phyloP scores from a whole-genome alignment of 2,113 vertebrate genomes.

The Heliornis fulica region DNA sequence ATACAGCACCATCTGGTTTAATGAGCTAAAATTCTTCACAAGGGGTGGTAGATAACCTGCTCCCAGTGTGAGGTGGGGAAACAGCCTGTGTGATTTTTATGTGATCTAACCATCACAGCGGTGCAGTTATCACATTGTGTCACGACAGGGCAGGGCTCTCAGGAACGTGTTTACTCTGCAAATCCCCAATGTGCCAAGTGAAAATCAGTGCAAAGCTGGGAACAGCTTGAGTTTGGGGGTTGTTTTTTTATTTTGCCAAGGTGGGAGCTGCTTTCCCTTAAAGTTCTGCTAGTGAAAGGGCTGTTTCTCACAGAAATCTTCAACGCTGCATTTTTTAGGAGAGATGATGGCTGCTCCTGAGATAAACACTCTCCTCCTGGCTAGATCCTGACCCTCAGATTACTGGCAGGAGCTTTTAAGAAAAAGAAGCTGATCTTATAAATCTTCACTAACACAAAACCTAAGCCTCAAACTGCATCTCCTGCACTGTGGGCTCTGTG shows the following conservation, averaged over 20 bases:
- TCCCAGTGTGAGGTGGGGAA: neutral
- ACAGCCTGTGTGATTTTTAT: neutral
- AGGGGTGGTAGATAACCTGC: neutral
- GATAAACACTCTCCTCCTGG: neutral
- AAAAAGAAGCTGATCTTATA: neutral
- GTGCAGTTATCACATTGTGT: neutral
- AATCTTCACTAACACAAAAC: neutral
- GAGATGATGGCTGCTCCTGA: rapidly evolving
- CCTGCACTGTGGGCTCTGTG: neutral
- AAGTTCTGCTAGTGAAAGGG: neutral
- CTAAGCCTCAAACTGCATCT: neutral
- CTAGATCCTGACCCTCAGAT: neutral
- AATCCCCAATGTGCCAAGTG: neutral
- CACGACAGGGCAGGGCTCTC: rapidly evolving
- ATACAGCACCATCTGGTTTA: neutral
- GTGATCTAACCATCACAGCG: neutral
- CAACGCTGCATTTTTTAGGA: neutral
- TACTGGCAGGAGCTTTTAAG: neutral
- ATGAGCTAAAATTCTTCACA: neutral
- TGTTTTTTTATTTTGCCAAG: neutral
- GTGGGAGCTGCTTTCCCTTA: neutral
- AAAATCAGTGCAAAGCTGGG: neutral
- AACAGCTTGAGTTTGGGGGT: neutral
- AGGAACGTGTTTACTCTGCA: neutral
- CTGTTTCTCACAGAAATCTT: neutral